phyloP scores from a whole-genome alignment of 37 sponge, comb jelly and placozoan species.

The Geodia barretti region DNA sequence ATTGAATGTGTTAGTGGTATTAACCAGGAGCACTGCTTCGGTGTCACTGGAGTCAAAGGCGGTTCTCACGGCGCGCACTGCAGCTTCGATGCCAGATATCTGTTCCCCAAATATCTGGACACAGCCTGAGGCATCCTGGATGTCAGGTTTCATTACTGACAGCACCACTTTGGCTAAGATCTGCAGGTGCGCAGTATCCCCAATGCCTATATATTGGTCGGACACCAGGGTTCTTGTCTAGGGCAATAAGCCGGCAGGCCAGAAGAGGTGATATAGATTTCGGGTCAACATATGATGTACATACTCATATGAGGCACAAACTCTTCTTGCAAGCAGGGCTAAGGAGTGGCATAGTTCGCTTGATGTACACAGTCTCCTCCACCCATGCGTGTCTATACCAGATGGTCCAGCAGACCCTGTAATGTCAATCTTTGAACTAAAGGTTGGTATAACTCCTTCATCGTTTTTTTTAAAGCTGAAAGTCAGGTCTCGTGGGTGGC shows the following conservation, averaged over 20 bases:
- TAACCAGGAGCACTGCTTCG: slow-evolving; percentile 19
- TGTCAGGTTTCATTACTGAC: slow-evolving; percentile 13
- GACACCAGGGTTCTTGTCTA: slow-evolving; percentile 18
- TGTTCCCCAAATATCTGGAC: slow-evolving; percentile 11
- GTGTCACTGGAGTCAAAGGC: not conserved
- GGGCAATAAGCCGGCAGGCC: slow-evolving; percentile 13
- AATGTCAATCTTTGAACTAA: too few species aligned
- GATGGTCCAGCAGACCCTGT: slow-evolving; percentile 25
- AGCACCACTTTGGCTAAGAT: slow-evolving; percentile 53
- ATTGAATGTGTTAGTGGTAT: slow-evolving; percentile 14
- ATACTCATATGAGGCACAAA: slow-evolving; percentile 15
- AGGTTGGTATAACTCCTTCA: too few species aligned
- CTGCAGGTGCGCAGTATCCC: not conserved
- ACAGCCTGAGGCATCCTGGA: slow-evolving; percentile 39
- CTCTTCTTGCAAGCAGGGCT: slow-evolving; percentile 5
- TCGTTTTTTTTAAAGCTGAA: too few species aligned
- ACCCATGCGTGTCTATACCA: slow-evolving; percentile 1
- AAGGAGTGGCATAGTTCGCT: slow-evolving; percentile 30
- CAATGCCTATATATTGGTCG: slow-evolving; percentile 5
- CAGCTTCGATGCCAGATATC: slow-evolving; percentile 7
- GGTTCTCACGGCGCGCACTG: not conserved
- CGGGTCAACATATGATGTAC: slow-evolving; percentile 18
- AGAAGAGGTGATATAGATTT: slow-evolving; percentile 10
- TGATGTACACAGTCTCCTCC: slow-evolving; percentile 35
- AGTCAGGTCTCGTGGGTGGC: too few species aligned